Evolutionary conservation across 1,140 invertebrate genomes (phyloP).

Genomic region (Brachionus koreanus): DNA sequence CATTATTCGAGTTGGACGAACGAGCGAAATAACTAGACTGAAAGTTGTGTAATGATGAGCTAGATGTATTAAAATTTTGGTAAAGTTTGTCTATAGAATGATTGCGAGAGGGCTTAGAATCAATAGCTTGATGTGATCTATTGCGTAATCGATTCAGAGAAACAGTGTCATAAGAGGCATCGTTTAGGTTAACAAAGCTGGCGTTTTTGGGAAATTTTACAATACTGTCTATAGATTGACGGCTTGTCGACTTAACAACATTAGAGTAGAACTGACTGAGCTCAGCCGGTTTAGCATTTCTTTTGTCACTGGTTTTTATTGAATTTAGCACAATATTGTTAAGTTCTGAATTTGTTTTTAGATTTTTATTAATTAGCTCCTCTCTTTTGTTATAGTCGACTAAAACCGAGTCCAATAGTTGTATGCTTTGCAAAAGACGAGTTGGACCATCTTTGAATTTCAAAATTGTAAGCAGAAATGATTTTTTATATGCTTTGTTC

Average conservation of each 20-base stretch:
- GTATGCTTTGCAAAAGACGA: slow-evolving; percentile 10
- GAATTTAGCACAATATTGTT: not conserved
- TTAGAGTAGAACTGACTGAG: not conserved
- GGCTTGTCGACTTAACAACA: not conserved
- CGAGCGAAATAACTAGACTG: not conserved
- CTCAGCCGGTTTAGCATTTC: not conserved
- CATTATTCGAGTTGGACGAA: not conserved
- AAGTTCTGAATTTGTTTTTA: not conserved
- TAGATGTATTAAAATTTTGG: not conserved
- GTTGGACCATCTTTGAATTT: slow-evolving; percentile 39
- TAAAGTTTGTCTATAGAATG: not conserved
- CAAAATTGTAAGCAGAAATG: slow-evolving; percentile 31
- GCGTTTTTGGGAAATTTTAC: not conserved
- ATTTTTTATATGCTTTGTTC: slow-evolving; percentile 29
- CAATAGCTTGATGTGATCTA: not conserved
- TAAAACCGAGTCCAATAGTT: slow-evolving; percentile 8
- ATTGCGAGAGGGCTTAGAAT: not conserved
- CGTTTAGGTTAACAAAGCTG: not conserved
- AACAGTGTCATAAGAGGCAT: not conserved
- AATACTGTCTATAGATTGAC: not conserved
- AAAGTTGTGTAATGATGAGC: not conserved
- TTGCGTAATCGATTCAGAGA: not conserved
- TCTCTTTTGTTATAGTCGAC: slow-evolving; percentile 32
- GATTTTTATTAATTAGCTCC: not conserved
- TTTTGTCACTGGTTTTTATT: not conserved